Percentiles rank a stretch among this genome's conserved stretches.
Conservation (phyloP, 2,888 invertebrate genomes). For the Drosophila longiperda region DNA sequence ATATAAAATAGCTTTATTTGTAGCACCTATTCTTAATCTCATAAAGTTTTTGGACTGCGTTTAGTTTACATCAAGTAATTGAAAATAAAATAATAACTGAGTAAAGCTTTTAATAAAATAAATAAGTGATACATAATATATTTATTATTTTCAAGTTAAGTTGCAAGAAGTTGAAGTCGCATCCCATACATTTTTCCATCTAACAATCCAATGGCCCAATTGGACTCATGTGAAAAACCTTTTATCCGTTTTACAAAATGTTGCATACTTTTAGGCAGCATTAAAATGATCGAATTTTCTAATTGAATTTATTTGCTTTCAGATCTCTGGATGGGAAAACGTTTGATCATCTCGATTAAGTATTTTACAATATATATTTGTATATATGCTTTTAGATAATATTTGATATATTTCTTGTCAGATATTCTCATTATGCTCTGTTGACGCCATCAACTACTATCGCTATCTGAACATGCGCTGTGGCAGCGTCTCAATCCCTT, state of each 20-base stretch:
- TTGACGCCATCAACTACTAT: not conserved
- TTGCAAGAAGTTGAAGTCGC: not conserved
- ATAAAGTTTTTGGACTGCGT: not conserved
- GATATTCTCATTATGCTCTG: not conserved
- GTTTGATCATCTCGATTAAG: no score
- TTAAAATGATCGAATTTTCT: fast-evolving
- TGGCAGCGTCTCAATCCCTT: no score
- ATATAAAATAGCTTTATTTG: not conserved
- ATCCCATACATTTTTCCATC: no score
- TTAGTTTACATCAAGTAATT: not conserved
- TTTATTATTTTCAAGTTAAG: not conserved
- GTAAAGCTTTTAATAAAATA: not conserved
- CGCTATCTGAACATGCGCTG: not conserved
- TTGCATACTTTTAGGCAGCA: constrained; percentile 54
- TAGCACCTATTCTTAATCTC: not conserved
- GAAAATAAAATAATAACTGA: not conserved
- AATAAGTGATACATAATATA: fast-evolving
- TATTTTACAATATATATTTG: not conserved
- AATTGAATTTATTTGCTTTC: not conserved
- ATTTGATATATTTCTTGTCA: not conserved
- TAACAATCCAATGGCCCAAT: not conserved
- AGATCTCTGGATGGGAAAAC: not conserved
- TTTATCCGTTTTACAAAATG: not conserved
- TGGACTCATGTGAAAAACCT: not conserved
- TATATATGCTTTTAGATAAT: not conserved